A percentile compares a stretch with the other conserved stretches of the same genome.
Conservation (phyloP, 2,888 invertebrate species). For the Limenitis camilla region DNA sequence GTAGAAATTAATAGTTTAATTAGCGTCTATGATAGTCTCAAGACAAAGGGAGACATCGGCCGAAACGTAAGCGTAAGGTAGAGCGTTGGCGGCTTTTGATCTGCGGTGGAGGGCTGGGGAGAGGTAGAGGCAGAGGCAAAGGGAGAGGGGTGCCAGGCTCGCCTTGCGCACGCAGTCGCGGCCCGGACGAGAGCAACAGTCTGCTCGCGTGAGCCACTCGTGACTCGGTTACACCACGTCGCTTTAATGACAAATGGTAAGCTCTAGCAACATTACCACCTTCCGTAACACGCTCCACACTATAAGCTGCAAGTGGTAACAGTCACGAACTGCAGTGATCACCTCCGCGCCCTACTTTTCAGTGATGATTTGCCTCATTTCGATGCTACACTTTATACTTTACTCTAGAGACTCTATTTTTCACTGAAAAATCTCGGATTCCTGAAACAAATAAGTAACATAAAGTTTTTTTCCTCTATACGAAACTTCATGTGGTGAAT, state of each 20-base stretch:
- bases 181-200: constrained; percentile 68
- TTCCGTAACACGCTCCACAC: constrained; percentile 15
- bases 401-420: constrained; percentile 50
- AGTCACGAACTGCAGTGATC: constrained; percentile 23
- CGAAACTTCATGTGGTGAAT: too few relatives aligned
- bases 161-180: constrained; percentile 54
- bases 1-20: constrained; percentile 4
- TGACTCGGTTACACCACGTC: constrained; percentile 44
- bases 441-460: constrained; percentile 6
- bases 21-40: constrained; percentile 15
- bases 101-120: constrained; percentile 29
- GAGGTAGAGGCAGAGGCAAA: constrained; percentile 30
- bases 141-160: constrained; percentile 32
- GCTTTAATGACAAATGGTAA: constrained; percentile 65
- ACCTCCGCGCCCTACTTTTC: constrained; percentile 37
- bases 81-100: constrained; percentile 33
- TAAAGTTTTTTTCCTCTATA: not conserved
- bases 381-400: not conserved
- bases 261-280: constrained; percentile 36
- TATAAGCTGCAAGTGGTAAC: constrained; percentile 16
- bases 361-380: constrained; percentile 42
- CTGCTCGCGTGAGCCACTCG: constrained; percentile 65
- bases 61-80: constrained; percentile 34
- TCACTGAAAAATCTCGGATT: constrained; percentile 24
- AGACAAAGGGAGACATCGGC: constrained; percentile 51